Conservation (phyloP, 2,888 invertebrate species). For the Epinotia bilunana region DNA sequence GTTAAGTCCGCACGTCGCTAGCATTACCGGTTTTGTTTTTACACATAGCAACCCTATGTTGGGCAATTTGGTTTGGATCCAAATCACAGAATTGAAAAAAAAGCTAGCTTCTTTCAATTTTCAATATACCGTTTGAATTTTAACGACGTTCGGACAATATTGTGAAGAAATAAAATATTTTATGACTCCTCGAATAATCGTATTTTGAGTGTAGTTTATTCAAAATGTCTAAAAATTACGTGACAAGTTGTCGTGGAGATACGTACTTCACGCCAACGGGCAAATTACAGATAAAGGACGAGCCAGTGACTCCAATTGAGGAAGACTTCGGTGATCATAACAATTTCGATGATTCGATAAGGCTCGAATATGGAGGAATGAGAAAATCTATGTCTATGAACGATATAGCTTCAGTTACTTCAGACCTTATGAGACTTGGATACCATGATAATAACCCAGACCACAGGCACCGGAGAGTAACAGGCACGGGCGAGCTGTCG, state of each 20-base stretch:
- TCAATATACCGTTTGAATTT: constrained; percentile 31
- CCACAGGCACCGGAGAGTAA: constrained; percentile 59
- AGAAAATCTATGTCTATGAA: constrained; percentile 76
- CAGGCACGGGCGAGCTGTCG: constrained; percentile 60
- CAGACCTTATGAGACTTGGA: constrained; percentile 25
- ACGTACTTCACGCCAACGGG: constrained; percentile 63
- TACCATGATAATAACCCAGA: constrained; percentile 52
- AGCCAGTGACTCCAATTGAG: constrained; percentile 69
- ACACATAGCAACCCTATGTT: constrained; percentile 29
- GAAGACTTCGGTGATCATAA: constrained; percentile 70
- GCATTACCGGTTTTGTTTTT: constrained; percentile 19
- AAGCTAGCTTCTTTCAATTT: constrained; percentile 13
- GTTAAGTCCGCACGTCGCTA: constrained; percentile 10
- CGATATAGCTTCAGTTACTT: constrained; percentile 63
- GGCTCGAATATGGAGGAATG: constrained; percentile 61
- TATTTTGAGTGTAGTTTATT: constrained; percentile 47
- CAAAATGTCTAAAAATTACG: constrained; percentile 69
- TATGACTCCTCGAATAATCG: not conserved
- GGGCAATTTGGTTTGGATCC: constrained; percentile 21
- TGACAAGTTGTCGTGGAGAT: constrained; percentile 75
- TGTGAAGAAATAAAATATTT: constrained; percentile 3
- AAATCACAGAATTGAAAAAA: not conserved
- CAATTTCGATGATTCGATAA: constrained; percentile 61
- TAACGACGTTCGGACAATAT: constrained; percentile 23
- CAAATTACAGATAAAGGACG: constrained; percentile 67